A percentile compares a stretch with the other conserved stretches of the same genome.
phyloP scores from a whole-genome alignment of 2,113 vertebrate genomes.

The Chitala chitala region DNA sequence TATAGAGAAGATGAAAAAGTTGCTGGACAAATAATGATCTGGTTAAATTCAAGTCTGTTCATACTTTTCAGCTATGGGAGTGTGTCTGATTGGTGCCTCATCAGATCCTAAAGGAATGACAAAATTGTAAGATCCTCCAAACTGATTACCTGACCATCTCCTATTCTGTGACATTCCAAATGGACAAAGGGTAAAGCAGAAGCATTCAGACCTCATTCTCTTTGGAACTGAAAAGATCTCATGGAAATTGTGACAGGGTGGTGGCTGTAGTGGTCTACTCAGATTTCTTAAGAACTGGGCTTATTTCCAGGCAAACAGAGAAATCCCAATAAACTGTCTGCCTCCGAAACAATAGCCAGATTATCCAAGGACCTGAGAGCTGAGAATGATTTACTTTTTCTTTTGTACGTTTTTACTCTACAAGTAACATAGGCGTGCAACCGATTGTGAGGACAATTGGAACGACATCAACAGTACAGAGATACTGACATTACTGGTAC shows the following conservation, averaged over 20 bases:
- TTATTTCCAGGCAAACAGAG: conserved; percentile 49
- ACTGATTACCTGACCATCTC: conserved; percentile 37
- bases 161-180: conserved; percentile 46
- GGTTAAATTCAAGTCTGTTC: conserved; percentile 48
- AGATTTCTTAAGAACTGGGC: conserved; percentile 42
- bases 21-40: conserved; percentile 45
- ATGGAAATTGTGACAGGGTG: conserved; percentile 51
- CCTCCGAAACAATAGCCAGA: conserved; percentile 26
- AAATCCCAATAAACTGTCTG: conserved; percentile 35
- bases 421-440: neutral
- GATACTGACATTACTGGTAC: too few species aligned
- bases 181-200: conserved; percentile 32
- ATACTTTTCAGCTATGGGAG: conserved; percentile 45
- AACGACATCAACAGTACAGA: neutral
- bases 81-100: conserved; percentile 52
- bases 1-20: too few species aligned
- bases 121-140: conserved; percentile 50
- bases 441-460: neutral
- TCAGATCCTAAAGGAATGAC: conserved; percentile 49
- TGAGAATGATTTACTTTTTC: conserved; percentile 44
- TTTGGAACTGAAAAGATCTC: conserved; percentile 40
- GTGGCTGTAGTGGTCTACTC: conserved; percentile 41
- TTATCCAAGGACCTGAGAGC: conserved; percentile 33
- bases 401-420: conserved; percentile 10
- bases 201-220: conserved; percentile 19